Evolutionary conservation across 2,888 invertebrate species (phyloP), one percentile per base, ranked within the genome.

Genomic region (Eueremaeus valkanovi): DNA sequence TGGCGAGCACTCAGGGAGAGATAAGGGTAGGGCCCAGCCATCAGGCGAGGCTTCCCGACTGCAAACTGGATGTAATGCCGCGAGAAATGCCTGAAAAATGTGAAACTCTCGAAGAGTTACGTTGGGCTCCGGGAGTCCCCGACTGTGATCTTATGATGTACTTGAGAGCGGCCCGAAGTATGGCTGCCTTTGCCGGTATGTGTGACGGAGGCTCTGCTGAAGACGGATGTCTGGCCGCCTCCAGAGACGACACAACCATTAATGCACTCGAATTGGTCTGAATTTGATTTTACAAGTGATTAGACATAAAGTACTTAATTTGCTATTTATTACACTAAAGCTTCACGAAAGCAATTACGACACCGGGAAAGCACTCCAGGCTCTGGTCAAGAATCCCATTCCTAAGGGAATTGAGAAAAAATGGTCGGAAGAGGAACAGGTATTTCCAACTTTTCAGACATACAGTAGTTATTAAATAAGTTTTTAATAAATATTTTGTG

Each of bases 111-210:
- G 97, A 97, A 85, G 95, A 95, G 85, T 86, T 94, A 84, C 88
- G 93, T 86, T 97, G 97, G 97, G 88, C 92, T 84, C 96, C 97
- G 78, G 92, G 92, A 81, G 92, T 95, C 86, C 89, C 93, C 80
- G 97, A 97, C 86, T 91, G 93, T 81, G 96, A 97, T 87, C 89
- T 97, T 84, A 89, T 96, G 83, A 96, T 97, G 95, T 97, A 94
- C 87, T 89, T 97, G 84, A 88, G 96, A 82, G 97, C 96, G 81
- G 96, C 95, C 80, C 90, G 85, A 81, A 95, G 95, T 78, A 95
- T 98, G 92, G 96, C 97, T 83, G 96, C 96, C 77, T 97, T 97
- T 86, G 96, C 96, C 79, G 95, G 96, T 81, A 95, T 97, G 95
- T 96, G 96, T 88, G 95, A 96, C 87, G 95, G 95, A 79, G 96